Evolutionary conservation across 2,888 invertebrate species (phyloP).

Genomic region (Cryptocheilus praepositus): DNA sequence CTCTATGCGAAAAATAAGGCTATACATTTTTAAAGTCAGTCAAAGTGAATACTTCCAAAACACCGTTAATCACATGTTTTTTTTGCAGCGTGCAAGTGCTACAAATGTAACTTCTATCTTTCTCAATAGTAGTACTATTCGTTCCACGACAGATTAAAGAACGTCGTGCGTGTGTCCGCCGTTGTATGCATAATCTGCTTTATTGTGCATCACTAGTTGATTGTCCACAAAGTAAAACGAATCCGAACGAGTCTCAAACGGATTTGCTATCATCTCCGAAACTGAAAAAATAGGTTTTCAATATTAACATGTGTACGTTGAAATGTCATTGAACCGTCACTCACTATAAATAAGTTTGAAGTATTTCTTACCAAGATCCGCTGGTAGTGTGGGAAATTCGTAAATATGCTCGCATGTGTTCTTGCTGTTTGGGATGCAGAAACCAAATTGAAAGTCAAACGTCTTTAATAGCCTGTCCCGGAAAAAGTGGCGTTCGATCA

Average conservation of each 20-base stretch:
- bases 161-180: constrained; percentile 79
- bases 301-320: background rate
- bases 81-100: constrained; percentile 38
- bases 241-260: constrained; percentile 98
- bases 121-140: constrained; percentile 79
- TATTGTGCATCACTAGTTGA: constrained; percentile 98
- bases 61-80: constrained; percentile 36
- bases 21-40: constrained; percentile 26
- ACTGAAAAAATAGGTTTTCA: constrained; percentile 80
- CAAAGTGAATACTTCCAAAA: constrained; percentile 29
- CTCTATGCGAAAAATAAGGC: too few relatives aligned
- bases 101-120: constrained; percentile 50
- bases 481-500: constrained; percentile 99
- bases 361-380: constrained; percentile 86
- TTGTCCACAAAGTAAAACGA: constrained; percentile 99
- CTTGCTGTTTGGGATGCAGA: constrained; percentile 97
- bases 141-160: constrained; percentile 46
- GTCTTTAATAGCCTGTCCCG: constrained; percentile 94
- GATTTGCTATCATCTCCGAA: constrained; percentile 96
- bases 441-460: constrained; percentile 99
- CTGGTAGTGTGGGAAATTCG: constrained; percentile 93
- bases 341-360: constrained; percentile 1
- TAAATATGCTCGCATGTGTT: constrained; percentile 99
- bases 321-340: too few relatives aligned
- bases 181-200: constrained; percentile 98